phyloP scores from a whole-genome alignment of 2,888 invertebrate genomes.

The Tiliacea aurago region DNA sequence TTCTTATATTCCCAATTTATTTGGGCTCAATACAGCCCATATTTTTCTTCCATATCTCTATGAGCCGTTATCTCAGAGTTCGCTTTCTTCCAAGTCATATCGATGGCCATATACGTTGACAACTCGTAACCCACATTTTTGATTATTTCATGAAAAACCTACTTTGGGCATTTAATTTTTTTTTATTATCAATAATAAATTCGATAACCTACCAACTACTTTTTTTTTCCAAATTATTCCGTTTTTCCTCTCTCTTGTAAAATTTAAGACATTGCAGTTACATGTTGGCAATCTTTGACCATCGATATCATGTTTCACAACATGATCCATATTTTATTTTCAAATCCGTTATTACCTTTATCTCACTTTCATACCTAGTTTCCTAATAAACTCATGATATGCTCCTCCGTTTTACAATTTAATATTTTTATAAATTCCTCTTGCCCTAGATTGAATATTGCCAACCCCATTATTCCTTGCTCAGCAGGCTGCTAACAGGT shows the following conservation, averaged over 20 bases:
- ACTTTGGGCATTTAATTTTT: no score
- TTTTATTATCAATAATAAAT: no score
- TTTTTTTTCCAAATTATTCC: no score
- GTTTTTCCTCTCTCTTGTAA: no score
- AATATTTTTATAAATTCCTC: constrained; percentile 22
- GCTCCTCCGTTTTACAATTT: neutral
- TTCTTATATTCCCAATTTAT: neutral
- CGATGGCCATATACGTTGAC: no score
- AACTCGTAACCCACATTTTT: no score
- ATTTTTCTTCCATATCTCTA: neutral
- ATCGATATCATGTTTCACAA: neutral
- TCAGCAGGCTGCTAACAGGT: constrained; percentile 48
- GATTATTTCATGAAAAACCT: no score
- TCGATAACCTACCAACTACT: no score
- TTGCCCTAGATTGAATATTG: constrained; percentile 38
- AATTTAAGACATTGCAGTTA: no score
- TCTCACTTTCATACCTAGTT: neutral
- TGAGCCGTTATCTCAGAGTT: neutral
- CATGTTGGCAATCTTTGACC: no score
- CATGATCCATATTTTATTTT: neutral
- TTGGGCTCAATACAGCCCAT: neutral
- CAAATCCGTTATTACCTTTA: neutral
- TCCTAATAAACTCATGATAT: neutral
- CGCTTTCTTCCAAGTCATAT: neutral
- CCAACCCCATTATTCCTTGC: constrained; percentile 47